phyloP scores from a whole-genome alignment of 2,113 vertebrate species.

The Athene noctua region DNA sequence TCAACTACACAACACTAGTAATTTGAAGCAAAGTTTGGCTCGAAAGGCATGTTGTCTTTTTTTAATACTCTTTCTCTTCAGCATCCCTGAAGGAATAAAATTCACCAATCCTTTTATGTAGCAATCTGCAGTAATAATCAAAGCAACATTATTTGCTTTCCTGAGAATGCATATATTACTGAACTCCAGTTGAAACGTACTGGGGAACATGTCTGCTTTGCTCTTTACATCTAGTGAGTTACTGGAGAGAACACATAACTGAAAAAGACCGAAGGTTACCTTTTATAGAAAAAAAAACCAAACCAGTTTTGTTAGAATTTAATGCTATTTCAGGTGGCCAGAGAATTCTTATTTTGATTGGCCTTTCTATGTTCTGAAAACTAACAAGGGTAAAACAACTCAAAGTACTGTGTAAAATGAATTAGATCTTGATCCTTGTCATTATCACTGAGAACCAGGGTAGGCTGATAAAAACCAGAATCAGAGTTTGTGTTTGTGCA shows the following conservation, averaged over 20 bases:
- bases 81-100: not conserved
- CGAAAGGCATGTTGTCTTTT: constrained; percentile 44
- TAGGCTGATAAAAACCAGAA: not conserved
- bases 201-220: not conserved
- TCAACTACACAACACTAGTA: not conserved
- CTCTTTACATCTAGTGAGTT: not conserved
- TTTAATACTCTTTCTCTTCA: not conserved
- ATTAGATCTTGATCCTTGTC: not conserved
- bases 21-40: constrained; percentile 26
- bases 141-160: not conserved
- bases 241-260: not conserved
- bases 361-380: not conserved
- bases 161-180: not conserved
- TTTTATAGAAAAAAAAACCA: not conserved
- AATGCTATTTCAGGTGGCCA: not conserved
- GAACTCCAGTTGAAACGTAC: not conserved
- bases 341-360: not conserved
- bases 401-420: not conserved
- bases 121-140: not conserved
- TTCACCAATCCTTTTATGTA: not conserved
- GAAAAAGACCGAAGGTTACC: not conserved
- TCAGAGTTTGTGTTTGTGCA: not conserved
- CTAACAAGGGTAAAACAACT: not conserved
- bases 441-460: not conserved
- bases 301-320: not conserved